Evolutionary conservation across 2,797 vertebrate species (phyloP), one percentile per base, ranked within the genome.

Genomic region (Fistularia tabacaria): DNA sequence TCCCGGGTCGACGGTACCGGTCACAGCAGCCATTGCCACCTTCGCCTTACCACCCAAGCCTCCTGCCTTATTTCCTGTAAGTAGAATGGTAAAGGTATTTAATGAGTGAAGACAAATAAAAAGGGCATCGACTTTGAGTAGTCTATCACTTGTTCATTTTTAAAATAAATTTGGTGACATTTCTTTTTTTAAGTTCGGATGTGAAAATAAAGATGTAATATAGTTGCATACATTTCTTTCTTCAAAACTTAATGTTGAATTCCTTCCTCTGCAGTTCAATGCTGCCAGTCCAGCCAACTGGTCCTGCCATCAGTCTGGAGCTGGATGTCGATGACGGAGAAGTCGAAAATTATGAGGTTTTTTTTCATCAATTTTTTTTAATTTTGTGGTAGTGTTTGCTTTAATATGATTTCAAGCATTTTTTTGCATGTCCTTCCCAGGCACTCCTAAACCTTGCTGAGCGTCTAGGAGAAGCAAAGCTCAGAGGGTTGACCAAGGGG

Each of bases 41-140:
- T 66, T 94, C 96, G 61, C 93, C 96, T 76, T 98, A 98, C 81
- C 96, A 97, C 87, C 94, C 95, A 74, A 98, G 94, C 91, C 92
- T 98, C 85, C 91, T 99, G 85, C 97, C 96, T 87, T 99, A 98
- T 77, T 96, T 99, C 87, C 92, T 98, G 96, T 98, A 91, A 95
- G 95, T 94, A 62, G 7, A 55, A n/a, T 13, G 0, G 7, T 1
- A 10, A 38, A 54, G n/a, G 8, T 0, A 14, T 7, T 38, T 3
- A 10, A 11, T 6, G 3, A 11, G 6, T 51, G 14, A 6, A 44
- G 43, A 10, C 9, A 14, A 40, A 9, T 12, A 41, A 14, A 15
- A 37, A 9, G 13, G 3, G 38, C 8, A 11, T 15, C 9, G 10
- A 3, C 39, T n/a, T 36, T 36, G 6, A 10, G 37, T 8, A 25